Conservation (phyloP, 2,113 vertebrate species). For the Sinocyclocheilus anshuiensis region DNA sequence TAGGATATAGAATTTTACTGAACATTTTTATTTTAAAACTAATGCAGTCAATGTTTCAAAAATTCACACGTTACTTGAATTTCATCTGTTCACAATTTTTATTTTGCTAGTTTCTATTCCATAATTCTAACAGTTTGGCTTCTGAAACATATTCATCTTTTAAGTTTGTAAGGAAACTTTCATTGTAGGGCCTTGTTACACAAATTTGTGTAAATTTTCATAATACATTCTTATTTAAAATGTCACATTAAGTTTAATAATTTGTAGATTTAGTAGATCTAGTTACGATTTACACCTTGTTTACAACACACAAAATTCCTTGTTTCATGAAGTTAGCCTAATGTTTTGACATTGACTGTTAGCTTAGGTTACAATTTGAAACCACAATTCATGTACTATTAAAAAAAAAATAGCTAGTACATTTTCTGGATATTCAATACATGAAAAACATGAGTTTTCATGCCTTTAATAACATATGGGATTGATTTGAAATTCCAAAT, state of each 20-base stretch:
- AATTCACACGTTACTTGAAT: not conserved
- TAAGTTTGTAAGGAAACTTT: not conserved
- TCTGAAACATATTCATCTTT: not conserved
- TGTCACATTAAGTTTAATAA: not conserved
- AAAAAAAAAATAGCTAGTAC: not conserved
- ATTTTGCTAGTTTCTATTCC: not conserved
- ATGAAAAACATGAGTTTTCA: constrained; percentile 1
- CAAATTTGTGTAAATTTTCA: not conserved
- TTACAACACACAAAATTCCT: not conserved
- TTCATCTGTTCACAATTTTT: not conserved
- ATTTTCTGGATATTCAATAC: not conserved
- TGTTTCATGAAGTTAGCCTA: not conserved
- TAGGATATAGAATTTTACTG: not conserved
- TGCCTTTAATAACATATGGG: not conserved
- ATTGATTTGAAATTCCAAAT: not conserved
- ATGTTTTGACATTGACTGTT: not conserved
- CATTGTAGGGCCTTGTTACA: not conserved
- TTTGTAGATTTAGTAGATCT: not conserved
- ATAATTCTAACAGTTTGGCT: constrained; percentile 7
- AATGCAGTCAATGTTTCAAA: not conserved
- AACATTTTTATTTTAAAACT: not conserved
- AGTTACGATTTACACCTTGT: not conserved
- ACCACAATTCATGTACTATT: not conserved
- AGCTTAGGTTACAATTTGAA: not conserved
- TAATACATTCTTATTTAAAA: not conserved